Conservation (phyloP, 2,888 invertebrate genomes). For the Eretmocerus hayati region DNA sequence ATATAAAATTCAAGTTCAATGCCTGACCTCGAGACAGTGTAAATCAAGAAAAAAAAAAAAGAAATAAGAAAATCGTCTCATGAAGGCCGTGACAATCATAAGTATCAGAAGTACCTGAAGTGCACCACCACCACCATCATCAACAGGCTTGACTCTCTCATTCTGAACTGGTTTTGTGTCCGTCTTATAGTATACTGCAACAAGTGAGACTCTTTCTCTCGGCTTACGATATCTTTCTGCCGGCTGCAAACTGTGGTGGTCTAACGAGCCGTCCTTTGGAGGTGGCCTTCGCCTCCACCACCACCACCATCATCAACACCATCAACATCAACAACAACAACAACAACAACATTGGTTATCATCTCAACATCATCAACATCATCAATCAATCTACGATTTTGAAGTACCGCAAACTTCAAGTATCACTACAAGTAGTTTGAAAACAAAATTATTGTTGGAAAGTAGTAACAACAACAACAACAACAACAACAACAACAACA, state of each 20-base stretch:
- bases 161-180: no score
- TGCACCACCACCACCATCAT: not conserved
- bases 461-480: constrained; percentile 16
- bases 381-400: constrained; percentile 20
- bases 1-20: not conserved
- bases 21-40: not conserved
- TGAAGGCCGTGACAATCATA: not conserved
- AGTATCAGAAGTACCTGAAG: not conserved
- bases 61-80: not conserved
- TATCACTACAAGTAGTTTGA: constrained; percentile 10
- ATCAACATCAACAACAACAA: constrained; percentile 4
- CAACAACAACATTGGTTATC: constrained; percentile 6
- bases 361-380: constrained; percentile 15
- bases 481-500: constrained; percentile 8
- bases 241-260: constrained; percentile 42
- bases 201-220: not conserved
- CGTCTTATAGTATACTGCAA: no score
- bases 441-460: constrained; percentile 8
- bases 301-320: constrained; percentile 1
- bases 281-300: constrained; percentile 25
- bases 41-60: not conserved
- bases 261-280: constrained; percentile 29
- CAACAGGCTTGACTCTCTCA: no score
- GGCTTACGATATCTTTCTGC: not conserved
- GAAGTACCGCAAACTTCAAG: constrained; percentile 18